Evolutionary conservation across 2,797 vertebrate genomes (phyloP).

Genomic region (Artibeus lituratus): DNA sequence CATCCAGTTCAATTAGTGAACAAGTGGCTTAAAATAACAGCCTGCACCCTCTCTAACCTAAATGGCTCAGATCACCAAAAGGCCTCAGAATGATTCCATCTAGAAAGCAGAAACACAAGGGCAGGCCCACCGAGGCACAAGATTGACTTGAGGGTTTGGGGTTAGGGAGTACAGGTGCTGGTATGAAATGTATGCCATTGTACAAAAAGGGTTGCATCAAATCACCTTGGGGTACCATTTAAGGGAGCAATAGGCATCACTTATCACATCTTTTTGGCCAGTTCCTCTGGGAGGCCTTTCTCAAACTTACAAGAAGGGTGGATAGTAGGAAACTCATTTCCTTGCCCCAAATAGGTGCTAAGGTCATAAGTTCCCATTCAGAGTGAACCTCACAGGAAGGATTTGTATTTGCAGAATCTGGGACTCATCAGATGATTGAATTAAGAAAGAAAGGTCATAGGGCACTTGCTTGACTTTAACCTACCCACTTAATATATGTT

Average conservation of each 20-base stretch:
- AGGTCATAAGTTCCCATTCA: background rate
- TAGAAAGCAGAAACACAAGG: background rate
- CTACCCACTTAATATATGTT: background rate
- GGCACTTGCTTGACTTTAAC: background rate
- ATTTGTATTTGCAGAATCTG: background rate
- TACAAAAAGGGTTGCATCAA: background rate
- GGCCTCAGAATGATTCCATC: background rate
- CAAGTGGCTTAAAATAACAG: background rate
- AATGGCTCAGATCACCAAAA: background rate
- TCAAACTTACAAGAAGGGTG: background rate
- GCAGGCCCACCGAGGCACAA: background rate
- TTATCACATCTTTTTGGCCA: background rate
- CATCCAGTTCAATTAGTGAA: constrained; percentile 29
- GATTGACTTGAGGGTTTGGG: background rate
- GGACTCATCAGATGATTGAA: background rate
- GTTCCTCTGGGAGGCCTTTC: background rate
- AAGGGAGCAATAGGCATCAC: background rate
- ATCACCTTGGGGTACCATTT: background rate
- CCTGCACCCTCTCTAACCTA: background rate
- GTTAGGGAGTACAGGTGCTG: background rate
- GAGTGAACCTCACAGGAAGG: background rate
- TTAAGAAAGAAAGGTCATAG: background rate
- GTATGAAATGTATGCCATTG: background rate
- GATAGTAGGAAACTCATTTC: background rate
- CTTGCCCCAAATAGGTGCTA: background rate